A percentile compares a stretch with the other conserved stretches of the same genome.
phyloP scores from a whole-genome alignment of 1,140 invertebrate genomes.

The Mamestra configurata region DNA sequence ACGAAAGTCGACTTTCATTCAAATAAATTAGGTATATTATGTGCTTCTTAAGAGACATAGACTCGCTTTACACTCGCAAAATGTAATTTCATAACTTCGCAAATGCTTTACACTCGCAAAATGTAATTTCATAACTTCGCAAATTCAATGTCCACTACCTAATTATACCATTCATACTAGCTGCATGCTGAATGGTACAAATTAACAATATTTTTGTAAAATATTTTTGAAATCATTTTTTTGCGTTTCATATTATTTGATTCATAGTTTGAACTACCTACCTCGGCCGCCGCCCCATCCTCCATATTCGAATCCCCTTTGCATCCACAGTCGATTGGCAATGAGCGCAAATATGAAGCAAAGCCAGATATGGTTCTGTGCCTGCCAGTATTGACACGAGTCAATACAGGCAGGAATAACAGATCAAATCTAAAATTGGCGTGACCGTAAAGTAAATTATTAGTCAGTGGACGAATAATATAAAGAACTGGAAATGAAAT shows the following conservation, averaged over 20 bases:
- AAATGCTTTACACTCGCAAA: background rate
- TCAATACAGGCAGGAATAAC: too few species aligned
- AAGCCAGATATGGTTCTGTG: background rate
- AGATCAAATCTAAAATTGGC: background rate
- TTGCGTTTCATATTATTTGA: background rate
- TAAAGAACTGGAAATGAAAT: too few species aligned
- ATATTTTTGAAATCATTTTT: background rate
- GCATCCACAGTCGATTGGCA: background rate
- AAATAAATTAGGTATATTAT: background rate
- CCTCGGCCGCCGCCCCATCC: too few species aligned
- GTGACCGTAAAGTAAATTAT: too few species aligned
- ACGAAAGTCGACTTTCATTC: background rate
- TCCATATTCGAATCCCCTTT: background rate
- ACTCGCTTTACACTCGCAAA: background rate
- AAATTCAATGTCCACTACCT: background rate
- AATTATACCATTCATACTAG: constrained; percentile 12
- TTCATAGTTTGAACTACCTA: background rate
- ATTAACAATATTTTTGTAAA: background rate
- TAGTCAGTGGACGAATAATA: too few species aligned
- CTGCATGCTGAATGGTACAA: constrained; percentile 6
- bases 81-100: constrained; percentile 13
- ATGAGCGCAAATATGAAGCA: background rate
- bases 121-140: constrained; percentile 13
- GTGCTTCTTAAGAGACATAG: background rate
- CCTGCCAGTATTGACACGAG: too few species aligned